Percentiles rank a stretch among this genome's conserved stretches.
Evolutionary conservation across 2,113 vertebrate genomes (phyloP).

Genomic region (Arothron firmamentum): DNA sequence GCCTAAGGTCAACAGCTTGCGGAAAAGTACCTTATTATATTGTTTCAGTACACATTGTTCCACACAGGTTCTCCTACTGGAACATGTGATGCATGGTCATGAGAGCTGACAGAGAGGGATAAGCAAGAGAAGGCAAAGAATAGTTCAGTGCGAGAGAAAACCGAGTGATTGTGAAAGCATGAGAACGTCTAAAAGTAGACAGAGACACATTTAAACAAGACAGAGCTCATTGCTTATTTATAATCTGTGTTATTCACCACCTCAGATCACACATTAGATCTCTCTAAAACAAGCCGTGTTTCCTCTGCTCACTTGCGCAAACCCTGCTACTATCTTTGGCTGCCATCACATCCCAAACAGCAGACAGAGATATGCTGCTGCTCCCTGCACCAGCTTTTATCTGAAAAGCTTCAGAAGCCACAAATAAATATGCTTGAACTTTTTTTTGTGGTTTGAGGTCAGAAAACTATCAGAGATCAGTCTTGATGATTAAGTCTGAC

Average conservation of each 20-base stretch:
- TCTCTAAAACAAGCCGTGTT: slow-evolving; percentile 46
- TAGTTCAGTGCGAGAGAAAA: background rate
- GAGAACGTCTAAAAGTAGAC: slow-evolving; percentile 26
- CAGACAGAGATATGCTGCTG: too few relatives aligned
- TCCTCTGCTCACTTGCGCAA: slow-evolving; percentile 35
- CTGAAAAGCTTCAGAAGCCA: slow-evolving; percentile 44
- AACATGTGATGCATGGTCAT: background rate
- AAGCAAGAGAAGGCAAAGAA: background rate
- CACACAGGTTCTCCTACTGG: too few relatives aligned
- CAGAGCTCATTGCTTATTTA: slow-evolving; percentile 62
- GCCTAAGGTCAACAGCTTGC: too few relatives aligned
- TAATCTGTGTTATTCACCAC: slow-evolving; percentile 56
- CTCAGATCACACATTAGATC: slow-evolving; percentile 60
- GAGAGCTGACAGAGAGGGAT: slow-evolving; percentile 7
- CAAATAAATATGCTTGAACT: slow-evolving; percentile 17
- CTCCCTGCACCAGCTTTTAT: slow-evolving; percentile 20
- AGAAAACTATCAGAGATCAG: background rate
- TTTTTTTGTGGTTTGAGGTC: background rate
- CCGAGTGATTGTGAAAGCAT: slow-evolving; percentile 10
- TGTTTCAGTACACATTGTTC: too few relatives aligned
- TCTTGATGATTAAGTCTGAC: background rate
- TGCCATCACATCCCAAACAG: slow-evolving; percentile 46
- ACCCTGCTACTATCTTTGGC: slow-evolving; percentile 62
- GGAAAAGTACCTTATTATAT: too few relatives aligned
- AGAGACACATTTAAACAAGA: slow-evolving; percentile 17